A percentile compares a stretch with the other conserved stretches of the same genome.
These are phyloP conservation scores for Pseudococcus longispinus DNA, from an alignment of 2,888 invertebrate species.

Conservation along the genomic window DNA sequence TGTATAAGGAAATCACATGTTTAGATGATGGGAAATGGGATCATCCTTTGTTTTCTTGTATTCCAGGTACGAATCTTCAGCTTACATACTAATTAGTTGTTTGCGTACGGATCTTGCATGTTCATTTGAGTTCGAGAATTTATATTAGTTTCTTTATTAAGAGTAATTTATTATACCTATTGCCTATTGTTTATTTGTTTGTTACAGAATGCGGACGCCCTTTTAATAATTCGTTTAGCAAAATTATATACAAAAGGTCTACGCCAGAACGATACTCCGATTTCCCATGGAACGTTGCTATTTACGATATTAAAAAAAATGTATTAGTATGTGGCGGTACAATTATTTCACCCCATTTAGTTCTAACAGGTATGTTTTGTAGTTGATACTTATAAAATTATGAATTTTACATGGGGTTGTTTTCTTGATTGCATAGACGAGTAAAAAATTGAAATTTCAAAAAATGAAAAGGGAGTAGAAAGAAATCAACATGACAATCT, in stretches of 20 bases:
- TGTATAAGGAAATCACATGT: slow-evolving; percentile 17
- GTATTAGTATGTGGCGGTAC: slow-evolving; percentile 13
- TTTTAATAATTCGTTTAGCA: neutral
- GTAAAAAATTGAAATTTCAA: no score
- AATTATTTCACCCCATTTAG: slow-evolving; percentile 5
- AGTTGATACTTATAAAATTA: neutral
- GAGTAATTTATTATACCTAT: neutral
- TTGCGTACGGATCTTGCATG: no score
- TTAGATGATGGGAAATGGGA: slow-evolving; percentile 36
- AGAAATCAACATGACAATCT: no score
- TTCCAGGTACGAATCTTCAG: slow-evolving; percentile 27
- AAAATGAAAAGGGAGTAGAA: no score
- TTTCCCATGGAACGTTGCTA: slow-evolving; percentile 19
- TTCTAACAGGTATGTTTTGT: slow-evolving; percentile 24
- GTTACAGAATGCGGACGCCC: neutral
- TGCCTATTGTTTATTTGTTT: neutral
- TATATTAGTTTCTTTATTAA: no score
- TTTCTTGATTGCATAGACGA: neutral
- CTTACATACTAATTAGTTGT: no score
- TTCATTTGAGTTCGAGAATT: no score
- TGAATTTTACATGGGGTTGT: neutral
- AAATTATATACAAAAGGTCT: neutral
- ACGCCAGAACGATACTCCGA: neutral
- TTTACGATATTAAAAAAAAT: slow-evolving; percentile 8
- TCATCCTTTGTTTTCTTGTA: neutral